Conservation (phyloP, 1,140 invertebrate species). For the Ganaspis sp. region DNA sequence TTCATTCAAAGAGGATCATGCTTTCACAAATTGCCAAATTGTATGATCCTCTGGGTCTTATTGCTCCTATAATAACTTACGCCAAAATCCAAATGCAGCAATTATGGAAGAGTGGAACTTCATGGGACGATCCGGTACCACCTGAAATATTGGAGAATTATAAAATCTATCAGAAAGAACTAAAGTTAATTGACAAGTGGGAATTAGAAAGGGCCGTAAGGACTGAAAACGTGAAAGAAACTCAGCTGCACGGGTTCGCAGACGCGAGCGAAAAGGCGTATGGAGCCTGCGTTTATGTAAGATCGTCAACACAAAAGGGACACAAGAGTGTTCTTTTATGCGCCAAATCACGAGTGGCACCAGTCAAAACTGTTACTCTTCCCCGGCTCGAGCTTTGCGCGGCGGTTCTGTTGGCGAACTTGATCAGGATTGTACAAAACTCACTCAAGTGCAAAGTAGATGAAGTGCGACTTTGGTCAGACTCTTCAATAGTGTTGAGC, state of each 20-base stretch:
- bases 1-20: constrained; percentile 52
- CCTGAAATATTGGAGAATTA: no score
- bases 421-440: neutral
- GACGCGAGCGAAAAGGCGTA: no score
- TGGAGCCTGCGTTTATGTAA: no score
- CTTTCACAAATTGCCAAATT: constrained; percentile 37
- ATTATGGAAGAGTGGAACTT: constrained; percentile 33
- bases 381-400: constrained; percentile 53
- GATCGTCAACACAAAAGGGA: no score
- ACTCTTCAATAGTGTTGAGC: no score
- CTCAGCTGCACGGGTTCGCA: no score
- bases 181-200: no score
- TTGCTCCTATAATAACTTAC: constrained; percentile 55
- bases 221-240: neutral
- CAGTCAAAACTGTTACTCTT: constrained; percentile 56
- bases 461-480: no score
- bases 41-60: constrained; percentile 55
- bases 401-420: constrained; percentile 34
- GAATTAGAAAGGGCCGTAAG: neutral
- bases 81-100: constrained; percentile 55
- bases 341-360: constrained; percentile 60
- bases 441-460: neutral
- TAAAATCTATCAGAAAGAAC: no score
- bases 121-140: constrained; percentile 48
- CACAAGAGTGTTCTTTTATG: constrained; percentile 40